phyloP scores from a whole-genome alignment of 2,888 invertebrate genomes.

The Nomada ruficornis region DNA sequence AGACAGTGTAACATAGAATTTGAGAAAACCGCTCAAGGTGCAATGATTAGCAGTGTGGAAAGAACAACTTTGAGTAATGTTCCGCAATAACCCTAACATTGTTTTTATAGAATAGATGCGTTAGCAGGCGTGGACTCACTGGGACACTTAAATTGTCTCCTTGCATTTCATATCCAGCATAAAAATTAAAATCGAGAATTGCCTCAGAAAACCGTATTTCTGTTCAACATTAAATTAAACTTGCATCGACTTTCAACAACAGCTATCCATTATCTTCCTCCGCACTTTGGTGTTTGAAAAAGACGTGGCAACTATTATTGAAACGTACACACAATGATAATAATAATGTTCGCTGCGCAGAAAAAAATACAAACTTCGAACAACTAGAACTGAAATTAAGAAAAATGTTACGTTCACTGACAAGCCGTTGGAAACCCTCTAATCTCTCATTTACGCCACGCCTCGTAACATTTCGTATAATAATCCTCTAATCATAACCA shows the following conservation, averaged over 20 bases:
- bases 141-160: not conserved
- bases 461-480: no score
- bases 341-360: no score
- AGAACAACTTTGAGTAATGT: conserved; percentile 14
- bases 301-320: no score
- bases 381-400: no score
- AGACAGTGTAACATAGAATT: not conserved
- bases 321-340: no score
- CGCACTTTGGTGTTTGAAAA: no score
- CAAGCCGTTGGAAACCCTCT: no score
- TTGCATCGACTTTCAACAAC: not conserved
- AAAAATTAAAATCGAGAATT: not conserved
- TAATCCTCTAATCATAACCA: no score
- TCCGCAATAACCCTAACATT: not conserved
- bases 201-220: not conserved
- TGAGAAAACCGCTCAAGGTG: conserved; percentile 12
- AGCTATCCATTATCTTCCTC: not conserved
- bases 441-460: not conserved
- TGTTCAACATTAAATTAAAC: not conserved
- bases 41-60: not conserved
- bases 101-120: not conserved
- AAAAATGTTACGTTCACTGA: no score
- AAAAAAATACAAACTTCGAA: no score
- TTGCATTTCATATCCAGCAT: not conserved
- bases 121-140: not conserved